Percentiles rank a stretch among this genome's conserved stretches.
These are phyloP conservation scores for Catalaphyllia jardinei DNA, from an alignment of 64 coral and sea anemone species.

Conservation along the genomic window DNA sequence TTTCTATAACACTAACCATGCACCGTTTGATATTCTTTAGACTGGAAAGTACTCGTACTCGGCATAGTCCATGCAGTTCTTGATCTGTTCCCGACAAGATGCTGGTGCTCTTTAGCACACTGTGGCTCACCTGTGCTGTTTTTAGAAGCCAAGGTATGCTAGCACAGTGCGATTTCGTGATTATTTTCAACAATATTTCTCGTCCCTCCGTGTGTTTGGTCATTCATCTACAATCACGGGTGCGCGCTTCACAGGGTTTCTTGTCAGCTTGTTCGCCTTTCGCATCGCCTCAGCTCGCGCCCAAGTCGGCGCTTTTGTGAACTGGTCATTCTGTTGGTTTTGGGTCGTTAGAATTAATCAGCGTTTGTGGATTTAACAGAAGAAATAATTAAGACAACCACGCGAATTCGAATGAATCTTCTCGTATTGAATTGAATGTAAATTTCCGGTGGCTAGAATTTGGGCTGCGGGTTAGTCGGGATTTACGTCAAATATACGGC, in stretches of 20 bases:
- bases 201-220: slow-evolving; percentile 8
- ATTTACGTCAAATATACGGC: slow-evolving; percentile 45
- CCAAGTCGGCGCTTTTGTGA: slow-evolving; percentile 28
- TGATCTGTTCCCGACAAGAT: slow-evolving; percentile 63
- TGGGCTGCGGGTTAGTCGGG: slow-evolving; percentile 35
- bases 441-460: slow-evolving; percentile 92
- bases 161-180: slow-evolving; percentile 10
- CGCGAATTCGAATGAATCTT: slow-evolving; percentile 78
- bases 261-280: background rate
- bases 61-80: slow-evolving; percentile 68
- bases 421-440: slow-evolving; percentile 97
- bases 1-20: slow-evolving; percentile 82
- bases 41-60: slow-evolving; percentile 65
- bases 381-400: slow-evolving; percentile 98
- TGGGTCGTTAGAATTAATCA: slow-evolving; percentile 97
- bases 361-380: slow-evolving; percentile 98
- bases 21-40: slow-evolving; percentile 67
- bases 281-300: slow-evolving; percentile 15
- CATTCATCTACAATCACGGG: slow-evolving; percentile 28
- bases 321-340: slow-evolving; percentile 75
- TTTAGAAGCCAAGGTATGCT: slow-evolving; percentile 56
- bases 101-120: slow-evolving; percentile 91
- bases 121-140: slow-evolving; percentile 60
- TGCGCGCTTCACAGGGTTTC: slow-evolving; percentile 19
- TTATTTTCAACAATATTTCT: slow-evolving; percentile 22